These are phyloP conservation scores for Microctonus aethiopoides DNA, from an alignment of 2,888 invertebrate genomes.

Conservation along the genomic window DNA sequence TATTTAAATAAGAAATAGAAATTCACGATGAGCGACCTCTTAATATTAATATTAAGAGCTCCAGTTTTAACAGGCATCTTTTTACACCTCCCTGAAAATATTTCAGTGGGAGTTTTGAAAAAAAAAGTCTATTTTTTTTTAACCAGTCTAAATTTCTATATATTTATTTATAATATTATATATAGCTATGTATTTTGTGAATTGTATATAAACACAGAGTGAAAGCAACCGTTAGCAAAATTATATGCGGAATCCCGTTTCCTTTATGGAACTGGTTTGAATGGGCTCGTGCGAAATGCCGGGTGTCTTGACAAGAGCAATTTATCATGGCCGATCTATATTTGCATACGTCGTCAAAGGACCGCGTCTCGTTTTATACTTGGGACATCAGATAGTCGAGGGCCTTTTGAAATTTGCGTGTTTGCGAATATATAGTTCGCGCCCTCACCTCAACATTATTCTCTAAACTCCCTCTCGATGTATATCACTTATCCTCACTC, in stretches of 20 bases:
- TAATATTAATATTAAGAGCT: no score
- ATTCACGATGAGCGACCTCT: no score
- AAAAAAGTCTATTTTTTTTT: no score
- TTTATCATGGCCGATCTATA: conserved; percentile 67
- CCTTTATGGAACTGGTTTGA: conserved; percentile 59
- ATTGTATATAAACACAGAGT: not conserved
- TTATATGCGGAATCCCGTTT: conserved; percentile 58
- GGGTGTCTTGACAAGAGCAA: conserved; percentile 66
- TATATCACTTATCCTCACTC: conserved; percentile 34
- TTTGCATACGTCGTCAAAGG: conserved; percentile 67
- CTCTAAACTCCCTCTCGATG: conserved; percentile 40
- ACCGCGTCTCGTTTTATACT: conserved; percentile 57
- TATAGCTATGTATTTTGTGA: not conserved
- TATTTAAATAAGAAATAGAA: no score
- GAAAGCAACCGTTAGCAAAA: conserved; percentile 56
- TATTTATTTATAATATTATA: not conserved
- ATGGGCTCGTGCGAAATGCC: conserved; percentile 65
- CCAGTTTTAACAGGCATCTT: no score
- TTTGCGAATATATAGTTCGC: conserved; percentile 63
- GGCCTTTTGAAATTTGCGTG: conserved; percentile 67
- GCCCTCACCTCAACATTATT: conserved; percentile 35
- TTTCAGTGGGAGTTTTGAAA: no score
- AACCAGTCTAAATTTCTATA: not conserved
- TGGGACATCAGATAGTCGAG: conserved; percentile 66
- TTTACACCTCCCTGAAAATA: no score